Evolutionary conservation across 2,888 invertebrate species (phyloP).

Genomic region (Dryomyza anilis): DNA sequence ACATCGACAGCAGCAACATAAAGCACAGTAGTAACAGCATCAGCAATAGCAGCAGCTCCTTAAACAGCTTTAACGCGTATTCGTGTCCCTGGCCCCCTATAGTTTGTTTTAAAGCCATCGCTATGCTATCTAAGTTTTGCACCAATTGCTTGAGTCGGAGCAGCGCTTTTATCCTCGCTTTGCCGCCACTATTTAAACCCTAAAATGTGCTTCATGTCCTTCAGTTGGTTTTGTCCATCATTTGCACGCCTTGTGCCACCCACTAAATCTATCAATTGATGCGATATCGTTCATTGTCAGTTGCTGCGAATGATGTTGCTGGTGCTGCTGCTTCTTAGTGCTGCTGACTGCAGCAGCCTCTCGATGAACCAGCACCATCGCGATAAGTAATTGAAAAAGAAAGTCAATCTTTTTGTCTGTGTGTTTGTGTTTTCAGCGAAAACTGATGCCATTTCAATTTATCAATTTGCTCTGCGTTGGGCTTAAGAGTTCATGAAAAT

Average conservation of each 20-base stretch:
- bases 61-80: too few species aligned
- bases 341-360: neutral
- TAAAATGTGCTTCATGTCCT: too few species aligned
- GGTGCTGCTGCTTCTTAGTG: neutral
- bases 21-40: too few species aligned
- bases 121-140: too few species aligned
- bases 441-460: constrained; percentile 25
- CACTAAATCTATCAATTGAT: constrained; percentile 7
- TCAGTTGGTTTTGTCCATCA: neutral
- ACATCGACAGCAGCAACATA: too few species aligned
- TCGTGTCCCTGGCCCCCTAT: too few species aligned
- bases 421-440: neutral
- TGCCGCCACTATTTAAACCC: too few species aligned
- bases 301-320: neutral
- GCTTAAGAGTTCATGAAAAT: neutral
- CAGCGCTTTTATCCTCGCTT: too few species aligned
- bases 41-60: too few species aligned
- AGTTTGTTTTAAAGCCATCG: too few species aligned
- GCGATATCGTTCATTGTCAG: constrained; percentile 13
- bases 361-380: neutral
- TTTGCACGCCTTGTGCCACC: neutral
- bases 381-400: neutral
- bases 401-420: neutral
- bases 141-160: too few species aligned
- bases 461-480: constrained; percentile 8